Percentiles rank a stretch among this genome's conserved stretches.
phyloP scores from a whole-genome alignment of 1,140 invertebrate genomes.

The Trichoplusia ni region DNA sequence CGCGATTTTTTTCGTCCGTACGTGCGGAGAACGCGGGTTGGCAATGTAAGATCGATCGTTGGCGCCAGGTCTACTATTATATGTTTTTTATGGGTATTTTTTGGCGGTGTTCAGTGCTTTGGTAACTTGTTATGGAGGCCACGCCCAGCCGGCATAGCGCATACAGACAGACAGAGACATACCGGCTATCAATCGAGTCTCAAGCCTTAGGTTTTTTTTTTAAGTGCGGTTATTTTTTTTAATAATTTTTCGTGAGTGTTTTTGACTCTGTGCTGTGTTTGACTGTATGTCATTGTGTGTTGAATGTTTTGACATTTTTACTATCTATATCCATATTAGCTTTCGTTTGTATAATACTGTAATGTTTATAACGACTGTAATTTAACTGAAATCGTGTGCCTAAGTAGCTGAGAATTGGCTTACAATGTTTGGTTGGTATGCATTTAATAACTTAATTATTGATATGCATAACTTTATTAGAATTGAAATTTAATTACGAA shows the following conservation, averaged over 20 bases:
- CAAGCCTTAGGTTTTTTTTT: slow-evolving; percentile 69
- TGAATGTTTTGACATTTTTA: too few relatives aligned
- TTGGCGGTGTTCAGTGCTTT: slow-evolving; percentile 70
- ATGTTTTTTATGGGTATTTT: slow-evolving; percentile 80
- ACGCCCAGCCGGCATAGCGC: slow-evolving; percentile 63
- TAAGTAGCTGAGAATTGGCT: too few relatives aligned
- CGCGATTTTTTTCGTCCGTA: slow-evolving; percentile 72
- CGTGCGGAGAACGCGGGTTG: slow-evolving; percentile 66
- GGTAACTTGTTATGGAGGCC: slow-evolving; percentile 73
- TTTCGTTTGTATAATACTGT: too few relatives aligned
- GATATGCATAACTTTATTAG: too few relatives aligned
- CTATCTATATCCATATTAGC: too few relatives aligned
- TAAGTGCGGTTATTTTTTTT: slow-evolving; percentile 57
- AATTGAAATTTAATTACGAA: too few relatives aligned
- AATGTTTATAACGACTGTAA: too few relatives aligned
- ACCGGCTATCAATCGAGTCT: slow-evolving; percentile 69
- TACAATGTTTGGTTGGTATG: too few relatives aligned
- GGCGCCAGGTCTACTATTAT: slow-evolving; percentile 72
- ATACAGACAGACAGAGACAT: slow-evolving; percentile 58
- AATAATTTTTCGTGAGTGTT: slow-evolving; percentile 57
- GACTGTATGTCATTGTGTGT: slow-evolving; percentile 29
- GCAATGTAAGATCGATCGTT: slow-evolving; percentile 67
- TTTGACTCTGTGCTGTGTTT: slow-evolving; percentile 57
- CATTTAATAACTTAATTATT: too few relatives aligned
- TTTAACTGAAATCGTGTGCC: too few relatives aligned